phyloP scores from a whole-genome alignment of 2,113 vertebrate genomes.

The Xiphophorus hellerii region DNA sequence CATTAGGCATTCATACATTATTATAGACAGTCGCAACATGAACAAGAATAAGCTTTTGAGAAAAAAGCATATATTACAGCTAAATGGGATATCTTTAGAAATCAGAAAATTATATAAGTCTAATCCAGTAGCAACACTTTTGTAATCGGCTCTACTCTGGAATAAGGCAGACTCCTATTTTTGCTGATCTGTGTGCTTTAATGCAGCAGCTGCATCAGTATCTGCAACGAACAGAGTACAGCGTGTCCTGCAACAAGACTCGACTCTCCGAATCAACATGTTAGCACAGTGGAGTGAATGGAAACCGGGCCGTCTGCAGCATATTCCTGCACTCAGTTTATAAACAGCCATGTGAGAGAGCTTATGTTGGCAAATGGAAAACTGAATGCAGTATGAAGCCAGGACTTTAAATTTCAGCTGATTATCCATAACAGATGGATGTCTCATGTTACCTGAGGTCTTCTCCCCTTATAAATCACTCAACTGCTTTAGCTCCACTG shows the following conservation, averaged over 20 bases:
- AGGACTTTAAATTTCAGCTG: constrained; percentile 49
- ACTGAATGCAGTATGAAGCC: background rate
- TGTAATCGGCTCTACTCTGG: background rate
- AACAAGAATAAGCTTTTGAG: background rate
- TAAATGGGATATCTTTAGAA: no score
- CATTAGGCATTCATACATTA: background rate
- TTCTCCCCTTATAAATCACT: constrained; percentile 50
- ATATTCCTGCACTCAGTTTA: constrained; percentile 55
- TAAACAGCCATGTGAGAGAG: constrained; percentile 34
- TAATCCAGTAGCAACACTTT: background rate
- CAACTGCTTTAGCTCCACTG: constrained; percentile 3
- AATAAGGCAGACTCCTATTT: background rate
- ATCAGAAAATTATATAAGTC: no score
- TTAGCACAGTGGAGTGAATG: constrained; percentile 37
- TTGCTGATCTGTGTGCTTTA: constrained; percentile 15
- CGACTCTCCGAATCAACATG: background rate
- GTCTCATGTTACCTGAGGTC: constrained; percentile 13
- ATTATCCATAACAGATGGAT: constrained; percentile 14
- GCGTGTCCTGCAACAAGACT: constrained; percentile 37
- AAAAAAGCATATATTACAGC: no score
- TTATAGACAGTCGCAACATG: background rate
- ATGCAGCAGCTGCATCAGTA: constrained; percentile 17
- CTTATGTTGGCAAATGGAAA: constrained; percentile 29
- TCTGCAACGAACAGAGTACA: constrained; percentile 32
- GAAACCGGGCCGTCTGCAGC: constrained; percentile 50